phyloP scores from a whole-genome alignment of 2,888 invertebrate species.

The Melikaiella ostensackeni region DNA sequence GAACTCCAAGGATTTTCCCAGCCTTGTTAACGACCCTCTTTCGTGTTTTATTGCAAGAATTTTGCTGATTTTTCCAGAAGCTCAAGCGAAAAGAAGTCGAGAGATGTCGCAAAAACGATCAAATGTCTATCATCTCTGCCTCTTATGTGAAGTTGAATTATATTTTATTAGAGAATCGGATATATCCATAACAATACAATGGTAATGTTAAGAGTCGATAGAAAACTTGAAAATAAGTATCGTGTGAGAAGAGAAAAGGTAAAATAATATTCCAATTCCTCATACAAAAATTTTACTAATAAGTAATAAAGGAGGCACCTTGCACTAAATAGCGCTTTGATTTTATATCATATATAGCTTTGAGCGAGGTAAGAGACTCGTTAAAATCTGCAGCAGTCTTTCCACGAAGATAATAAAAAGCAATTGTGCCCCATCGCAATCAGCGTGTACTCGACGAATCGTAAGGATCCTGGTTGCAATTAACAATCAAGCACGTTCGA shows the following conservation, averaged over 20 bases:
- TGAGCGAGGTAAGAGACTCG: conserved; percentile 1
- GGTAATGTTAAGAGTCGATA: not conserved
- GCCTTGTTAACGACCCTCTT: conserved; percentile 14
- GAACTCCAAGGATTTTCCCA: conserved; percentile 27
- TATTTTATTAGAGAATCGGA: not conserved
- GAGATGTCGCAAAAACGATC: not conserved
- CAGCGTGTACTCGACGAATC: conserved; percentile 13
- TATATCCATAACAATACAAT: not conserved
- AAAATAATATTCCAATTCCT: not conserved
- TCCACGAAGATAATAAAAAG: conserved; percentile 17
- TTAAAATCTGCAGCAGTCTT: conserved; percentile 14
- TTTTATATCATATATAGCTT: not conserved
- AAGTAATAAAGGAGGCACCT: not conserved
- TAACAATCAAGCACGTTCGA: conserved; percentile 39
- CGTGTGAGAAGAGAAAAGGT: too few relatives aligned
- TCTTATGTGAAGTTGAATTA: not conserved
- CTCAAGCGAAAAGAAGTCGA: not conserved
- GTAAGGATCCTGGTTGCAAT: conserved; percentile 30
- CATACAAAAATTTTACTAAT: not conserved
- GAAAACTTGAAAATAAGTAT: not conserved
- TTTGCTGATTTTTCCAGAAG: not conserved
- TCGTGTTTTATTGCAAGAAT: conserved; percentile 12
- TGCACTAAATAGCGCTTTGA: not conserved
- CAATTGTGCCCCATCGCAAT: conserved; percentile 32
- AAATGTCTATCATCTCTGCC: not conserved